These are phyloP conservation scores for Ophion obscuratus DNA, from an alignment of 2,888 invertebrate species.

Conservation along the genomic window DNA sequence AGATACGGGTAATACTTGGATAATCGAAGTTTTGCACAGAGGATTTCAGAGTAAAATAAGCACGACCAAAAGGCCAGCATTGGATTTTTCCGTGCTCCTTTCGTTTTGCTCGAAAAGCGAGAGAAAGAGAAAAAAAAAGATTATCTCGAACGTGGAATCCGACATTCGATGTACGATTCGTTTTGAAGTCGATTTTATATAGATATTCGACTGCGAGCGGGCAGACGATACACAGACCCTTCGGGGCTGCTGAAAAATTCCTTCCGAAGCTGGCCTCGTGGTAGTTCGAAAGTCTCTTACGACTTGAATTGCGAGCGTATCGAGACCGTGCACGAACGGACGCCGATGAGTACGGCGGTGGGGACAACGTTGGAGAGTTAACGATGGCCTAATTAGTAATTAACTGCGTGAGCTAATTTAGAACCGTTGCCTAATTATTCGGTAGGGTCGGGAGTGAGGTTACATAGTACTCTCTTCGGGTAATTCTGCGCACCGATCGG, in stretches of 20 bases:
- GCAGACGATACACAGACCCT: not conserved
- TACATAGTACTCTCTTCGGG: not conserved
- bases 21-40: slow-evolving; percentile 22
- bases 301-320: slow-evolving; percentile 66
- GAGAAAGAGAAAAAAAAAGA: not conserved
- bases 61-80: slow-evolving; percentile 34
- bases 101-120: not conserved
- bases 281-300: slow-evolving; percentile 51
- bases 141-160: too few species aligned
- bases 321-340: slow-evolving; percentile 68
- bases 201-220: not conserved
- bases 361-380: slow-evolving; percentile 58
- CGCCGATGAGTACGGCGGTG: slow-evolving; percentile 26
- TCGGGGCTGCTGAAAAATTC: not conserved
- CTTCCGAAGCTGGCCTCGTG: slow-evolving; percentile 46
- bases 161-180: too few species aligned
- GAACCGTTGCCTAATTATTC: slow-evolving; percentile 58
- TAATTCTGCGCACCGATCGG: slow-evolving; percentile 8
- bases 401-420: slow-evolving; percentile 56
- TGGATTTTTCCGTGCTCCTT: not conserved
- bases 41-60: slow-evolving; percentile 14
- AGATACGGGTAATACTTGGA: slow-evolving; percentile 3
- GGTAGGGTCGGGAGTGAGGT: slow-evolving; percentile 33
- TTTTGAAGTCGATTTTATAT: not conserved
- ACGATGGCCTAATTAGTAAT: slow-evolving; percentile 69